phyloP scores from a whole-genome alignment of 2,113 vertebrate genomes.

The Xenopus laevis region DNA sequence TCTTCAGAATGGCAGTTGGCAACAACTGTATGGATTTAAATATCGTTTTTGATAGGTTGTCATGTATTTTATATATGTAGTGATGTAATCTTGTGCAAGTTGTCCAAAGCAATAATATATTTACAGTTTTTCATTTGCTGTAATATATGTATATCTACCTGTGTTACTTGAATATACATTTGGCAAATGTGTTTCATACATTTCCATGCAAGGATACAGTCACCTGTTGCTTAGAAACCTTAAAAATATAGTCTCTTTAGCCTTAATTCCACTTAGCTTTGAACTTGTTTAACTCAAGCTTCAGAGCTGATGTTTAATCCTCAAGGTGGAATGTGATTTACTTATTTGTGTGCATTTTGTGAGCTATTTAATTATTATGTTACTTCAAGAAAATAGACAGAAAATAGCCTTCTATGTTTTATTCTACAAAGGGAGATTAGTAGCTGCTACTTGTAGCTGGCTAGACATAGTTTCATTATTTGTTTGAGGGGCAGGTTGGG shows the following conservation, averaged over 20 bases:
- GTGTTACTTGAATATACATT: constrained; percentile 51
- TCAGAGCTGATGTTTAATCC: too few relatives aligned
- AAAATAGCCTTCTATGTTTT: too few relatives aligned
- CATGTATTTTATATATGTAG: constrained; percentile 47
- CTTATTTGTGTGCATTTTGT: too few relatives aligned
- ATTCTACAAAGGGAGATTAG: too few relatives aligned
- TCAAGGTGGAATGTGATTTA: too few relatives aligned
- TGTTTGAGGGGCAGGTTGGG: too few relatives aligned
- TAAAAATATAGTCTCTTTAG: constrained; percentile 78
- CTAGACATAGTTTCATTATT: too few relatives aligned
- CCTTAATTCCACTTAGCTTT: constrained; percentile 60
- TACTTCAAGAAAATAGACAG: too few relatives aligned
- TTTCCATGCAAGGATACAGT: constrained; percentile 72
- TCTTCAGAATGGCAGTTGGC: constrained; percentile 23
- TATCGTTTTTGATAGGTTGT: constrained; percentile 42
- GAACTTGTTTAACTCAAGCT: background rate
- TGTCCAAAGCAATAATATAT: constrained; percentile 76
- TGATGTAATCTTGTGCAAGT: constrained; percentile 71
- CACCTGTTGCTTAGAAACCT: constrained; percentile 81
- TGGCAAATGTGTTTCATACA: constrained; percentile 64
- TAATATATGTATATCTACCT: constrained; percentile 55
- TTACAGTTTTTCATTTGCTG: constrained; percentile 69
- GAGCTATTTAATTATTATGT: too few relatives aligned
- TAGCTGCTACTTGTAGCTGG: too few relatives aligned
- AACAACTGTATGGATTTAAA: constrained; percentile 31